Percentiles rank a stretch among this genome's conserved stretches.
Conservation (phyloP, 2,797 vertebrate species). For the Sternotherus odoratus region DNA sequence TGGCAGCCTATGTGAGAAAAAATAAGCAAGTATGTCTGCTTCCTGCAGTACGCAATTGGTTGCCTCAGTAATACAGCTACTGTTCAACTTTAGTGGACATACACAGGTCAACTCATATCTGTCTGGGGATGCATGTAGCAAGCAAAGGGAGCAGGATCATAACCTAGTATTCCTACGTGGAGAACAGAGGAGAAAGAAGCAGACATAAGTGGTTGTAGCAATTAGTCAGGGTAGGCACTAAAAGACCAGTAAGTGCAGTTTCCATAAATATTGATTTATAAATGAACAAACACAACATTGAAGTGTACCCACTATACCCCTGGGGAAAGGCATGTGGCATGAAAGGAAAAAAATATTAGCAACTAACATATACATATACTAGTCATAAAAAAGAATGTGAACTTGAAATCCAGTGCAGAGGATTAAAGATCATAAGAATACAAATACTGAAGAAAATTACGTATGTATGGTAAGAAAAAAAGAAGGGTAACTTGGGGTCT, state of each 20-base stretch:
- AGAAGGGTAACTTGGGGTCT: background rate
- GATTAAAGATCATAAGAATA: background rate
- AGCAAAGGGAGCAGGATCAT: background rate
- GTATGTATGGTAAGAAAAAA: background rate
- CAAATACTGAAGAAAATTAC: background rate
- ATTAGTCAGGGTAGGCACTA: background rate
- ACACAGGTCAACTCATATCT: accelerated
- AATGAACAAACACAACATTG: background rate
- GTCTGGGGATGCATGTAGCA: background rate
- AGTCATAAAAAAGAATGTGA: background rate
- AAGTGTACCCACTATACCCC: background rate
- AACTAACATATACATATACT: background rate
- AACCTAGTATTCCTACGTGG: background rate
- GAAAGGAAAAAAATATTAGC: background rate
- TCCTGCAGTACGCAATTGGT: background rate
- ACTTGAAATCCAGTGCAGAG: background rate
- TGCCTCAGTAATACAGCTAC: background rate
- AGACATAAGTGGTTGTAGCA: background rate
- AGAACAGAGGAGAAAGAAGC: background rate
- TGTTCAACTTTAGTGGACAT: background rate
- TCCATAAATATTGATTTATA: background rate
- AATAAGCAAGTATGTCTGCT: background rate
- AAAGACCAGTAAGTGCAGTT: background rate
- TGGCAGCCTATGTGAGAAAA: background rate
- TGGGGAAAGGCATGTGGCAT: background rate